phyloP scores from a whole-genome alignment of 2,113 vertebrate species.

The Fregetta grallaria region DNA sequence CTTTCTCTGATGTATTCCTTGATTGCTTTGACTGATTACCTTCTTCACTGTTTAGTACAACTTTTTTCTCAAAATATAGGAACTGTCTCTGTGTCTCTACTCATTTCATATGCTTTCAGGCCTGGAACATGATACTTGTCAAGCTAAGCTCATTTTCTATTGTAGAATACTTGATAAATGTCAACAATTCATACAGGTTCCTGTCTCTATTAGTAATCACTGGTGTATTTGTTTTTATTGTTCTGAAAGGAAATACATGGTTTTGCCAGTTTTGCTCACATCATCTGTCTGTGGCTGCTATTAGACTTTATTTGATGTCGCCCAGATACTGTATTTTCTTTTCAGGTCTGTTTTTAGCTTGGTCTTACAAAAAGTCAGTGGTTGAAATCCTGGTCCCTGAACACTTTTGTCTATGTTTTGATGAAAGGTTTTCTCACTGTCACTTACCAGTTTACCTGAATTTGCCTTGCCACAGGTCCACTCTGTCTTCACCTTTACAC shows the following conservation, averaged over 20 bases:
- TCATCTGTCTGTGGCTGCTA: background rate
- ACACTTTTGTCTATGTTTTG: background rate
- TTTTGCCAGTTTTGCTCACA: slow-evolving; percentile 22
- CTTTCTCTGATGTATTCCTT: background rate
- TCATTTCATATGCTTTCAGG: slow-evolving; percentile 1
- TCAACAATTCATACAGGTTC: background rate
- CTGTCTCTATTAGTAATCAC: background rate
- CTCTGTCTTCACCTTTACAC: background rate
- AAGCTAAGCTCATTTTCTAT: background rate
- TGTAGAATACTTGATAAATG: slow-evolving; percentile 12
- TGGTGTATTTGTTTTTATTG: background rate
- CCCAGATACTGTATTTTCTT: background rate
- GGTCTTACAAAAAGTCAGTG: background rate
- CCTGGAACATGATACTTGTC: background rate
- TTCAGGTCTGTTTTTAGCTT: background rate
- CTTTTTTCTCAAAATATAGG: background rate
- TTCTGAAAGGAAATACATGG: slow-evolving; percentile 26
- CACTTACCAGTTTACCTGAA: background rate
- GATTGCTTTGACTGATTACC: background rate
- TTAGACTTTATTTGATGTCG: background rate
- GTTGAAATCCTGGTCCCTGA: background rate
- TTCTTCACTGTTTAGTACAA: background rate
- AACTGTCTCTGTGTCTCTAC: background rate
- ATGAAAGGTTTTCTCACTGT: background rate
- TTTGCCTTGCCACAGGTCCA: background rate